Evolutionary conservation across 2,888 invertebrate species (phyloP).

Genomic region (Pyrrhia umbra): DNA sequence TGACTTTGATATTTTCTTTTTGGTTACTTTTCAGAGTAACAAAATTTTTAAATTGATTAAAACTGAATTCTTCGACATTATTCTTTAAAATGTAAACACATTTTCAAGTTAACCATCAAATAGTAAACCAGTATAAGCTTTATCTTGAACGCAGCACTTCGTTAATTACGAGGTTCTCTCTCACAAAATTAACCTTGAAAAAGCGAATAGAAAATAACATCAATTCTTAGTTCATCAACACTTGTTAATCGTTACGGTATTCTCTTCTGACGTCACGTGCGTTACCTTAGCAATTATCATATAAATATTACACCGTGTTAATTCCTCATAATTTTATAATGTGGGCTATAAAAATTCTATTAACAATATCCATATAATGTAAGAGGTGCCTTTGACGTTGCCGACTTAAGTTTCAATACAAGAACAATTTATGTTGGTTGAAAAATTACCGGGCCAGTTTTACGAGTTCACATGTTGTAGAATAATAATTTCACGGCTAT

Average conservation of each 20-base stretch:
- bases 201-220: slow-evolving; percentile 26
- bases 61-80: neutral
- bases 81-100: neutral
- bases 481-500: slow-evolving; percentile 80
- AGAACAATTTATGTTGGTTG: slow-evolving; percentile 47
- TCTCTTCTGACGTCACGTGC: slow-evolving; percentile 38
- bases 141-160: slow-evolving; percentile 1
- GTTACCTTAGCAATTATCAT: slow-evolving; percentile 47
- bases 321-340: slow-evolving; percentile 61
- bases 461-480: slow-evolving; percentile 68
- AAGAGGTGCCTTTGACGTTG: slow-evolving; percentile 51
- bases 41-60: slow-evolving; percentile 6
- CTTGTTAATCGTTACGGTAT: slow-evolving; percentile 43
- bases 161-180: slow-evolving; percentile 21
- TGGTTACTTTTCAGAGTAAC: neutral
- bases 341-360: slow-evolving; percentile 63
- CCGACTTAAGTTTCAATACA: slow-evolving; percentile 41
- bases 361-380: slow-evolving; percentile 63
- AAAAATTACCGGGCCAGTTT: slow-evolving; percentile 66
- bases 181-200: slow-evolving; percentile 36
- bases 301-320: slow-evolving; percentile 55
- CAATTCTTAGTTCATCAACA: slow-evolving; percentile 54
- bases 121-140: slow-evolving; percentile 6
- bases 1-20: slow-evolving; percentile 23
- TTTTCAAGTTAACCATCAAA: slow-evolving; percentile 2